Evolutionary conservation across 2,888 invertebrate species (phyloP).

Genomic region (Acrobasis consociella): DNA sequence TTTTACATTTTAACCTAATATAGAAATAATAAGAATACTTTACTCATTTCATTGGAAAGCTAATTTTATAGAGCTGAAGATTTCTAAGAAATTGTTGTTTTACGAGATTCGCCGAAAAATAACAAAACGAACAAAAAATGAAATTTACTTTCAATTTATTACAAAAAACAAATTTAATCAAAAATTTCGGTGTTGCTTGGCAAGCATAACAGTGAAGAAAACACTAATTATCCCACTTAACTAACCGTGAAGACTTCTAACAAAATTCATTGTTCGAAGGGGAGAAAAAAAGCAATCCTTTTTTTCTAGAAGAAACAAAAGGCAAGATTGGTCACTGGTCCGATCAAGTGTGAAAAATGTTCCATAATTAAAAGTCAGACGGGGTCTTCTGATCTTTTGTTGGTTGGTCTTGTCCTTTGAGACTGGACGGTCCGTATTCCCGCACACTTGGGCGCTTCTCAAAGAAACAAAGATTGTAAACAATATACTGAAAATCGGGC

Average conservation of each 20-base stretch:
- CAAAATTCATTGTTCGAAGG: constrained; percentile 55
- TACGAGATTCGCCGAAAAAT: background rate
- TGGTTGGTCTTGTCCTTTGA: constrained; percentile 42
- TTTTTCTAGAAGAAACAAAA: constrained; percentile 71
- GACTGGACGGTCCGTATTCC: constrained; percentile 57
- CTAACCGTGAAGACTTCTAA: constrained; percentile 70
- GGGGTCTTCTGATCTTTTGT: constrained; percentile 56
- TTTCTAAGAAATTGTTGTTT: too few species aligned
- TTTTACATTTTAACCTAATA: too few species aligned
- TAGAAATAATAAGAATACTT: constrained; percentile 1
- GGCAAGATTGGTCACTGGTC: constrained; percentile 65
- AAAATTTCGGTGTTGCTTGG: constrained; percentile 32
- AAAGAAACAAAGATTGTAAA: constrained; percentile 56
- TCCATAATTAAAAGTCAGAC: constrained; percentile 77
- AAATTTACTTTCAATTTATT: constrained; percentile 33
- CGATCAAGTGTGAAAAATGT: constrained; percentile 75
- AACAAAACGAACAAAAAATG: constrained; percentile 28
- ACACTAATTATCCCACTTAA: constrained; percentile 72
- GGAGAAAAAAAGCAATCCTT: constrained; percentile 65
- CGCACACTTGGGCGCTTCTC: constrained; percentile 58
- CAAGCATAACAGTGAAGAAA: constrained; percentile 45
- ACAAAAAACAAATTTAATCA: constrained; percentile 41
- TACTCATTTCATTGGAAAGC: too few species aligned
- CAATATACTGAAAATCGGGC: constrained; percentile 37
- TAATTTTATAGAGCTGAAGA: too few species aligned